These are phyloP conservation scores for Falco punctatus DNA, from an alignment of 2,113 vertebrate genomes.

Conservation along the genomic window DNA sequence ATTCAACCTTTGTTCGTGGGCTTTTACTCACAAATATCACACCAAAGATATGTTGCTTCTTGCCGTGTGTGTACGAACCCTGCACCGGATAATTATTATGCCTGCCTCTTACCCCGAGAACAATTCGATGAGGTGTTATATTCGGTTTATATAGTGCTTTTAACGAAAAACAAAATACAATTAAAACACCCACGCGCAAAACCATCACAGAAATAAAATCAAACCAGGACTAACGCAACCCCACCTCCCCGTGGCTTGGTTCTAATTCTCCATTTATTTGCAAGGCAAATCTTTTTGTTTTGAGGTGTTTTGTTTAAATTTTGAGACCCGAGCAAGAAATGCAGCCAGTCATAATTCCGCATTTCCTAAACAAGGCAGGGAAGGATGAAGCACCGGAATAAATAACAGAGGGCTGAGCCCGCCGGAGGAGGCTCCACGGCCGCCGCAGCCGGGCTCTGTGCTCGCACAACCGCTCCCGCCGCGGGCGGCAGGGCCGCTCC, in stretches of 20 bases:
- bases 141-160: constrained; percentile 33
- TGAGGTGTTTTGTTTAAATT: constrained; percentile 30
- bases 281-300: constrained; percentile 43
- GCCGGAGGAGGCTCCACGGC: not conserved
- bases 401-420: not conserved
- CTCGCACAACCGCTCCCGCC: too few relatives aligned
- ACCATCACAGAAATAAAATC: constrained; percentile 48
- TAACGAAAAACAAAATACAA: constrained; percentile 65
- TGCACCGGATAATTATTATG: not conserved
- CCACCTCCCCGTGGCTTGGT: constrained; percentile 15
- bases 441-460: too few relatives aligned
- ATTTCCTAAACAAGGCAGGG: not conserved
- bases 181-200: constrained; percentile 65
- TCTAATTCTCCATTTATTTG: constrained; percentile 38
- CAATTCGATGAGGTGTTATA: constrained; percentile 51
- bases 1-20: constrained; percentile 26
- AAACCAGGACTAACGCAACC: not conserved
- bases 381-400: not conserved
- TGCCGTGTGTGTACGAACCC: not conserved
- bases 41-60: constrained; percentile 21
- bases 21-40: constrained; percentile 12
- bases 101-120: not conserved
- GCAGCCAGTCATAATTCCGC: not conserved
- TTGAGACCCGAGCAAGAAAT: not conserved
- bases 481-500: not conserved